Base-by-base conservation (phyloP, 2,797 vertebrate species). In the Pseudochirops cupreus region DNA sequence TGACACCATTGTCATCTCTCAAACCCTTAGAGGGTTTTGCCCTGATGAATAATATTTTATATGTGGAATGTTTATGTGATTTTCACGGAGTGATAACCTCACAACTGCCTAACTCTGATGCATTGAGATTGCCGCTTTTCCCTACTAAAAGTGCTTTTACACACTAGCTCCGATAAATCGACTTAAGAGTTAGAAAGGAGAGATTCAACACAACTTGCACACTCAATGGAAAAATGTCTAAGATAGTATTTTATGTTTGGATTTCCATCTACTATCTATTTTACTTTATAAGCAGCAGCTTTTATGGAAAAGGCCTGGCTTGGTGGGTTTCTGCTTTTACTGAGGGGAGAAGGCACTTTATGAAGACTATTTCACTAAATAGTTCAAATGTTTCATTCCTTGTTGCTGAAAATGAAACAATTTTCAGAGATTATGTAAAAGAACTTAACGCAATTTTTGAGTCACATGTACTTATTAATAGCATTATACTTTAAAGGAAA, bases 21-120 rank as follows among this genome's bases (percentile, higher is more conserved):
- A 99, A 98, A 98, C 98, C 99, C 98, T 99, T 97, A 97, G 98
- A 97, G 97, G 46, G 94, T 97, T 98, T 98, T 98, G 96, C 98
- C 98, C 99, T 99, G 99, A 99, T 99, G 99, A 99, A 99, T 99
- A 99, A 98, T 98, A 99, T 99, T 99, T 99, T 98, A 98, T 98
- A 98, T 98, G 98, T 98, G 98, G 98, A 98, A 99, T 99, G 99
- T 99, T 99, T 99, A 99, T 99, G 98, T 98, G 98, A 99, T 99
- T 99, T 99, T 99, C 98, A 98, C 97, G 96, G 98, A 98, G 98
- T 39, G 98, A 98, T 98, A 98, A 98, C 98, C 97, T 97, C 54
- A 16, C 98, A 97, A 97, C 96, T 74, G 95, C 98, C 97, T 98
- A 99, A 98, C 98, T 98, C 98, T 99, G 98, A 99, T 99, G 98